Conservation (phyloP, 2,113 vertebrate genomes). For the Melanerpes aurifrons region DNA sequence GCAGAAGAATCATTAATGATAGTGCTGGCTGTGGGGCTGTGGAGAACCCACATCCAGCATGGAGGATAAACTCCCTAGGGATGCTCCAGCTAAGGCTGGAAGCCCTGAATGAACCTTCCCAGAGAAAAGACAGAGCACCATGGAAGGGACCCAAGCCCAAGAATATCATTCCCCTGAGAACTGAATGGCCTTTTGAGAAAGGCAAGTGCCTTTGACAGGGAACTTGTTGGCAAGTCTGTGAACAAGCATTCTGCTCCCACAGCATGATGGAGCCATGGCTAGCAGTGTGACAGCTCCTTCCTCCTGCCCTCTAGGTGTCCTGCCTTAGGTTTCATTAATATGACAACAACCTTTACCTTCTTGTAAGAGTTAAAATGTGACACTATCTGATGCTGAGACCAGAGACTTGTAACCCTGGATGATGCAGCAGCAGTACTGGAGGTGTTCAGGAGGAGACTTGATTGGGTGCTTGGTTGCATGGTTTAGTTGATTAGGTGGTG, state of each 20-base stretch:
- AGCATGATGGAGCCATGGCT: accelerated
- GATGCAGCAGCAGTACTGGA: not conserved
- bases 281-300: not conserved
- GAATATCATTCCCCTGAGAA: not conserved
- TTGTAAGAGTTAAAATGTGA: not conserved
- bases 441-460: no score
- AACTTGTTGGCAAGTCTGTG: not conserved
- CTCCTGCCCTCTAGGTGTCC: accelerated
- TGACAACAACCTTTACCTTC: not conserved
- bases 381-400: not conserved
- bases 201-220: not conserved
- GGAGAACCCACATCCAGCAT: not conserved
- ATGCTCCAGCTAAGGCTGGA: not conserved
- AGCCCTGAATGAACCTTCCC: not conserved
- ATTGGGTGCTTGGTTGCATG: no score
- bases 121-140: not conserved
- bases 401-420: not conserved
- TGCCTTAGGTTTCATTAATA: not conserved
- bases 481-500: no score
- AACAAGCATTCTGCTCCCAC: not conserved
- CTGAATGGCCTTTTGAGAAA: not conserved
- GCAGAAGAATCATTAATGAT: not conserved
- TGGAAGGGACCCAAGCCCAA: not conserved
- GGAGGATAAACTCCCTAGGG: not conserved
- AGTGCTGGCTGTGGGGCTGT: not conserved